Evolutionary conservation across 2,888 invertebrate species (phyloP).

Genomic region (Keiferia lycopersicella): DNA sequence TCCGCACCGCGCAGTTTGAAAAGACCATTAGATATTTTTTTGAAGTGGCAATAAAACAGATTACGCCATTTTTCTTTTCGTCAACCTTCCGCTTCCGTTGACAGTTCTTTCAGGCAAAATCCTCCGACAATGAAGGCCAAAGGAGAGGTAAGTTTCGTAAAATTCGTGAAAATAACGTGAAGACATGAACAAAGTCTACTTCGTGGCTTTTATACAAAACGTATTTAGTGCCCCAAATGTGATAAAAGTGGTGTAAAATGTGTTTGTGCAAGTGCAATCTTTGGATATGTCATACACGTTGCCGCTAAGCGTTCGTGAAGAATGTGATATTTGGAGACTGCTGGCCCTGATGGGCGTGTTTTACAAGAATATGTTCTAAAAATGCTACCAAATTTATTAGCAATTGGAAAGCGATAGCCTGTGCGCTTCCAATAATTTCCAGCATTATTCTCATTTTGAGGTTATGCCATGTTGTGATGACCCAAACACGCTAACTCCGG

Average conservation of each 20-base stretch:
- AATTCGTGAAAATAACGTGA: constrained; percentile 18
- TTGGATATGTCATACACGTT: constrained; percentile 60
- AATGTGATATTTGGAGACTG: not conserved
- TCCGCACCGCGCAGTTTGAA: too few relatives aligned
- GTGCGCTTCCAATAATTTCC: constrained; percentile 19
- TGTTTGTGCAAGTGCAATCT: constrained; percentile 22
- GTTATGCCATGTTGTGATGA: constrained; percentile 65
- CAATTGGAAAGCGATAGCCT: constrained; percentile 21
- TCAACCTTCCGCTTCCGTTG: constrained; percentile 73
- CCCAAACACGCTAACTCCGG: not conserved
- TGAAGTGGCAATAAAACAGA: not conserved
- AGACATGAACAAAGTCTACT: constrained; percentile 6
- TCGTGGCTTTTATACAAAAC: constrained; percentile 28
- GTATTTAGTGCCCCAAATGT: constrained; percentile 28
- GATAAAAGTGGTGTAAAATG: constrained; percentile 28
- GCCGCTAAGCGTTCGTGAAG: constrained; percentile 43
- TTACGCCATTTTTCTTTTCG: constrained; percentile 53
- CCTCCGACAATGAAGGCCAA: constrained; percentile 90
- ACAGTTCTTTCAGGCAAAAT: constrained; percentile 75
- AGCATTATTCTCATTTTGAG: constrained; percentile 45
- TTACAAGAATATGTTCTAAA: not conserved
- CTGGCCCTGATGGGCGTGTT: not conserved
- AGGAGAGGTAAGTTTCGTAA: constrained; percentile 86
- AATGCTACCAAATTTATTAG: not conserved
- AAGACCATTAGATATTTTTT: not conserved